Base-by-base conservation (phyloP, 1,140 invertebrate species). In the Schmidtea mediterranea region DNA sequence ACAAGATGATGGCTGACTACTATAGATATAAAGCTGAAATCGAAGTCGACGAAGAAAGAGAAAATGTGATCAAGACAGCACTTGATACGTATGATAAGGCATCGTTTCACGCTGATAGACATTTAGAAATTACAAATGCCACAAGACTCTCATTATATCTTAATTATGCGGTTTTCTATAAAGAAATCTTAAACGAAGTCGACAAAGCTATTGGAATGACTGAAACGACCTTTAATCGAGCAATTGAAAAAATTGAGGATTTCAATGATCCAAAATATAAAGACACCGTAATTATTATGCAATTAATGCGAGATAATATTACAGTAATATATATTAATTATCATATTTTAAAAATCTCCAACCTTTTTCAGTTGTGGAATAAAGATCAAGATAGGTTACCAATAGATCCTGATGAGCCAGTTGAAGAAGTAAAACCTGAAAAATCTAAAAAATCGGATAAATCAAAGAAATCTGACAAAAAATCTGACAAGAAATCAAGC, bases 1-100 rank as follows among this genome's bases (percentile, higher is more conserved):
- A 90, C 69, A 94, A 92, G 75, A 92, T 92, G 86, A 89, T 92
- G 73, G 89, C 87, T 63, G 89, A 95, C 73, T 95, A 95, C 73
- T 90, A 89, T 72, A 61, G 89, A 74, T 97, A 97, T 75, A 75
- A 94, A 62, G 87, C 89, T 62, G 89, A 97, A 75, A 87, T 97
- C 62, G 83, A 18, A 18, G 21, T 79, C 55, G 80, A 79, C 55
- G 80, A 81, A 57, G 82, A 86, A 65, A 48, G 82, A 64, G 86
- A 86, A 84, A 81, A 78, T 68, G 81, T 87, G 63, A 83, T 92
- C 68, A 82, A 90, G 60, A 82, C 92, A 72, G 22, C 50, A 1
- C 10, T 24, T 5, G 21, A 23, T 24, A 45, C 51, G 10, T 55
- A 55, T 38, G 26, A 19, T 15, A 52, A 52, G 19, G 54, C 53